Percentiles rank a stretch among this genome's conserved stretches.
These are phyloP conservation scores for Cercocebus atys DNA, from an alignment of 2,113 vertebrate genomes.

Conservation along the genomic window DNA sequence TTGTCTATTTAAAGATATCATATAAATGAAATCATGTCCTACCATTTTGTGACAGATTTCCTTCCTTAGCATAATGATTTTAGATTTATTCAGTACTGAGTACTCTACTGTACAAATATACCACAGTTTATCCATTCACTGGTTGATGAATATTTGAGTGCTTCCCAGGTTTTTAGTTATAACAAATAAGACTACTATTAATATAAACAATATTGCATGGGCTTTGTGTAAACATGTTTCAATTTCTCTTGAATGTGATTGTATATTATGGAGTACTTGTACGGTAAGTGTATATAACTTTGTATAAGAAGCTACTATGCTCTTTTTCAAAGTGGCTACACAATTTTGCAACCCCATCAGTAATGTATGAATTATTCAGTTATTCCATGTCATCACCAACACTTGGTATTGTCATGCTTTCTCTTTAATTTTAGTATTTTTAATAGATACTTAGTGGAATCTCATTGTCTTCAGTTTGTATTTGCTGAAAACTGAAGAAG, in stretches of 20 bases:
- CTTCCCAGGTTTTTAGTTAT: neutral
- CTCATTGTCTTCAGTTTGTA: neutral
- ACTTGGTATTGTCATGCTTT: neutral
- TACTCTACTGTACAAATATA: neutral
- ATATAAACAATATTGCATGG: neutral
- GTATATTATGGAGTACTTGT: accelerated
- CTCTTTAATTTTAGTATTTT: neutral
- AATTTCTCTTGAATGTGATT: neutral
- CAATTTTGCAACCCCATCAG: neutral
- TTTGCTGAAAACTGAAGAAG: neutral
- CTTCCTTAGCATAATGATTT: neutral
- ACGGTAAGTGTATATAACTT: neutral
- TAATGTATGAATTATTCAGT: neutral
- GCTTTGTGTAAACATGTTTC: neutral
- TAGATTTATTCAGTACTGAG: neutral
- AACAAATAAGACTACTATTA: neutral
- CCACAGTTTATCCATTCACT: neutral
- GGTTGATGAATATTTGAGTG: neutral
- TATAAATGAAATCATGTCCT: neutral
- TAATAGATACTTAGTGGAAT: neutral
- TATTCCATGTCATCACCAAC: neutral
- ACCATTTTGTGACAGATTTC: neutral
- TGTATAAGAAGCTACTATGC: neutral
- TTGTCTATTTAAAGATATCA: neutral
- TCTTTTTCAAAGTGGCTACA: neutral